phyloP scores from a whole-genome alignment of 1,140 invertebrate species.

The Aphelenchoides fujianensis region DNA sequence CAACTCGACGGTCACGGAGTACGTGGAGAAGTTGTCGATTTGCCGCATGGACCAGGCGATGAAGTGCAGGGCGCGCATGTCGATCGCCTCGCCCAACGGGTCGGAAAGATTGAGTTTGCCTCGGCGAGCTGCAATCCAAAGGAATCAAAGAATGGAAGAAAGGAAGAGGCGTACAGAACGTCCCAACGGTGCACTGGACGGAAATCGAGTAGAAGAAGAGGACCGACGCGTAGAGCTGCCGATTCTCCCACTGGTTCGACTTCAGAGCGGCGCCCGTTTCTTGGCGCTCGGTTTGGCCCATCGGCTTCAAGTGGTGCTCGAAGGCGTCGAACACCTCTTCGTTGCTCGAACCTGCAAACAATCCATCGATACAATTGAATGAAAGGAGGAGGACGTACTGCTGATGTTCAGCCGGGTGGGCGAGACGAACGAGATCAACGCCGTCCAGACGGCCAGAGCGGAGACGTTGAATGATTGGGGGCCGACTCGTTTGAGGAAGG shows the following conservation, averaged over 20 bases:
- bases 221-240: background rate
- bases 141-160: too few species aligned
- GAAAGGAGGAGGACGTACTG: too few species aligned
- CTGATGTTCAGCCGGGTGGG: background rate
- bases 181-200: constrained; percentile 20
- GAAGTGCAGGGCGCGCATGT: constrained; percentile 9
- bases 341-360: background rate
- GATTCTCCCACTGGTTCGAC: constrained; percentile 1
- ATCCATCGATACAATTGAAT: too few species aligned
- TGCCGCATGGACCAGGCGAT: background rate
- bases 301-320: constrained; percentile 10
- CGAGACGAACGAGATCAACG: background rate
- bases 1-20: background rate
- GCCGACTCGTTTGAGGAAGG: constrained; percentile 5
- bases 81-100: constrained; percentile 9
- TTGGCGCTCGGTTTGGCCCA: background rate
- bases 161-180: background rate
- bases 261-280: background rate
- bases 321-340: constrained; percentile 14
- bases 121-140: constrained; percentile 8
- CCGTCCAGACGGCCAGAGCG: constrained; percentile 15
- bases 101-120: background rate
- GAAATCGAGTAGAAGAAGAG: constrained; percentile 14
- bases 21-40: background rate
- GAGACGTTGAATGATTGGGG: background rate